These are phyloP conservation scores for Caenorhabditis uteleia DNA, from an alignment of 2,888 invertebrate genomes.

Conservation along the genomic window DNA sequence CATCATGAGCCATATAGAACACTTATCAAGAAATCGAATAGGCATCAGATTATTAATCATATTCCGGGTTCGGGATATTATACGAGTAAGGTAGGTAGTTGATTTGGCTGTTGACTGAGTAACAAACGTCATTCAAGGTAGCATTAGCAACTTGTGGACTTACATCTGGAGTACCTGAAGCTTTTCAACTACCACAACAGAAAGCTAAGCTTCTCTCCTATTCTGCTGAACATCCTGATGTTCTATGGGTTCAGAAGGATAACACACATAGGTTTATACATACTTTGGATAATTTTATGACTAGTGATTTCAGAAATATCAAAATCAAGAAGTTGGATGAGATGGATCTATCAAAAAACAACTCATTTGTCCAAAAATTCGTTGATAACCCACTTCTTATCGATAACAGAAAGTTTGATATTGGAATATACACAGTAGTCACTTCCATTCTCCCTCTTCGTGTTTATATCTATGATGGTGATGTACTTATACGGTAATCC, in stretches of 20 bases:
- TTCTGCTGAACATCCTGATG: conserved; percentile 75
- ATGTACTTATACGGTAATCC: conserved; percentile 76
- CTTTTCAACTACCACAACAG: conserved; percentile 85
- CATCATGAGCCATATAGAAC: conserved; percentile 25
- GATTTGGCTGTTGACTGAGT: too few relatives aligned
- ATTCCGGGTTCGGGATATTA: conserved; percentile 91
- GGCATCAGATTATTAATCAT: conserved; percentile 85
- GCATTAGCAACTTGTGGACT: conserved; percentile 83
- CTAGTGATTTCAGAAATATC: conserved; percentile 73
- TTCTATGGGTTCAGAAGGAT: conserved; percentile 87
- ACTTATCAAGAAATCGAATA: conserved; percentile 72
- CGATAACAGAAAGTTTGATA: conserved; percentile 90
- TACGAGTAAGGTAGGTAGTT: conserved; percentile 81
- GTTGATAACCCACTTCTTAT: conserved; percentile 86
- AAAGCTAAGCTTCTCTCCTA: conserved; percentile 75
- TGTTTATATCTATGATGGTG: conserved; percentile 86
- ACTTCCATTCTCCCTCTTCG: conserved; percentile 89
- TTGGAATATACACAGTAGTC: conserved; percentile 89
- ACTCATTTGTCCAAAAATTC: conserved; percentile 89
- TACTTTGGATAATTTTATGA: background rate
- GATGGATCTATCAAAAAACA: conserved; percentile 78
- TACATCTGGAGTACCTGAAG: conserved; percentile 82
- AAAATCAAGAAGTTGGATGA: conserved; percentile 78
- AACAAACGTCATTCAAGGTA: conserved; percentile 43
- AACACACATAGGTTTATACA: conserved; percentile 81